Conservation (phyloP, 2,888 invertebrate species). For the Scaptomyza parva region DNA sequence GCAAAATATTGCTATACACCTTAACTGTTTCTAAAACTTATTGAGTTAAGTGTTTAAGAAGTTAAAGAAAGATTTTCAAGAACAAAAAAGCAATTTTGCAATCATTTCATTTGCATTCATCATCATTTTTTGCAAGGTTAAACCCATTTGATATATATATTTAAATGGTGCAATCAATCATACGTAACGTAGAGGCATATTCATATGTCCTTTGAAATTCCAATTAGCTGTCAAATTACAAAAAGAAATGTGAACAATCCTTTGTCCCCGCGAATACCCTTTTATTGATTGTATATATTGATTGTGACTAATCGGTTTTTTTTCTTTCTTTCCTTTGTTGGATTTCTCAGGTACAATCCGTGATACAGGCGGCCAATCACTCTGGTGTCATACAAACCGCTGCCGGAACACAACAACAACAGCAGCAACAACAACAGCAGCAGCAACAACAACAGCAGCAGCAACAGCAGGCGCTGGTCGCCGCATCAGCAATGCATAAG, state of each 20-base stretch:
- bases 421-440: constrained; percentile 50
- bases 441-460: constrained; percentile 44
- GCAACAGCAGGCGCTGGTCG: constrained; percentile 88
- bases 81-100: no score
- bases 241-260: neutral
- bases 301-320: neutral
- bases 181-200: no score
- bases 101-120: no score
- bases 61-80: no score
- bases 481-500: constrained; percentile 88
- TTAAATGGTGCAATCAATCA: no score
- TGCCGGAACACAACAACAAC: constrained; percentile 88
- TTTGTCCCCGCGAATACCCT: no score
- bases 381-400: constrained; percentile 98
- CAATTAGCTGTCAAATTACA: neutral
- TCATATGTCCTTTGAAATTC: no score
- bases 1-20: no score
- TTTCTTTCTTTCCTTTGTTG: neutral
- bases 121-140: no score
- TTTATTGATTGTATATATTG: neutral
- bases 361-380: constrained; percentile 97
- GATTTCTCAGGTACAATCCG: constrained; percentile 97
- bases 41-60: no score
- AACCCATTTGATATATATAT: no score
- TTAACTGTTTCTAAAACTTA: no score